Conservation (phyloP, 2,797 vertebrate species). For the Phrynocephalus forsythii region DNA sequence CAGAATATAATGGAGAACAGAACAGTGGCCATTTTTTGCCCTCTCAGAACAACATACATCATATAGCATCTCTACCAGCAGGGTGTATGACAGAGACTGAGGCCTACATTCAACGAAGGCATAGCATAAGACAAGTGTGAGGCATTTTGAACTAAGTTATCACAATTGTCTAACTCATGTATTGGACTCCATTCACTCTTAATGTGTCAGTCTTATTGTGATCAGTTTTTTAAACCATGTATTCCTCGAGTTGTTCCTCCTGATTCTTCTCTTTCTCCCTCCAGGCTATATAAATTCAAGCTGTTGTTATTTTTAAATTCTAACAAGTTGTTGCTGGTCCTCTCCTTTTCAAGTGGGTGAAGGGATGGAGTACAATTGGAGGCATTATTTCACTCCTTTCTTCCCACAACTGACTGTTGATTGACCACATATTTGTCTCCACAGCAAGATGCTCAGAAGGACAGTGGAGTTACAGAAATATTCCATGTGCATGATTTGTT, state of each 20-base stretch:
- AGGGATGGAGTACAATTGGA: neutral
- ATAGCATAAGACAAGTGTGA: neutral
- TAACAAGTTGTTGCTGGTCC: neutral
- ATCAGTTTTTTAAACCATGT: neutral
- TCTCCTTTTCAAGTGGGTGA: neutral
- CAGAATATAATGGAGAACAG: neutral
- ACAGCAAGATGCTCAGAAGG: neutral
- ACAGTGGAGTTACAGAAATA: neutral
- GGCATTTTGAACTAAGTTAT: neutral
- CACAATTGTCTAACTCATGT: neutral
- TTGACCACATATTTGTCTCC: neutral
- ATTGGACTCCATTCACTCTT: neutral
- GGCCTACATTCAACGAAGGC: neutral
- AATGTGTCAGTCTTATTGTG: neutral
- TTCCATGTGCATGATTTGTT: neutral
- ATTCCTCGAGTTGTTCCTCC: neutral
- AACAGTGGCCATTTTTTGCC: neutral
- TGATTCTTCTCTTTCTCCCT: neutral
- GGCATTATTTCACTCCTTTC: neutral
- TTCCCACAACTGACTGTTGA: neutral
- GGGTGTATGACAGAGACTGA: neutral
- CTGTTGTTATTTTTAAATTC: neutral
- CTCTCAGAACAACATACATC: neutral
- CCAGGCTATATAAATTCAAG: neutral
- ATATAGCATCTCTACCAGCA: neutral